Base-by-base conservation (phyloP, 2,113 vertebrate genomes). In the Nannobrachium achirus region DNA sequence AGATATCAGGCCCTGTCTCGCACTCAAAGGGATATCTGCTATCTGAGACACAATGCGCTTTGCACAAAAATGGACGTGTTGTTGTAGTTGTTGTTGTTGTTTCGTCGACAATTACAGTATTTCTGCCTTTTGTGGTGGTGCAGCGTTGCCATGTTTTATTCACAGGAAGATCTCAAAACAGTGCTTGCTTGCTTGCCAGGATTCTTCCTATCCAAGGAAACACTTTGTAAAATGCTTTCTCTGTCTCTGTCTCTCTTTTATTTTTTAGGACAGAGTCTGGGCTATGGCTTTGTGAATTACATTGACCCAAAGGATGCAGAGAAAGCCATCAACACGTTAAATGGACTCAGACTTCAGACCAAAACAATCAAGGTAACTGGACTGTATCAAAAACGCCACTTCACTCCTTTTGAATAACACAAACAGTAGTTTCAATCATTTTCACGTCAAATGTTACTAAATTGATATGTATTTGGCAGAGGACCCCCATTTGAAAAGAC, bases 261-360 rank as follows among this genome's bases (percentile, higher is more conserved):
- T 19, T 45, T 83, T 86, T 71, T 93, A 99, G 98, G 98, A 82
- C 98, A 99, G 93, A 99, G 98, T 93, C 95, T 99, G 93, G 98
- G 97, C 75, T 99, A 99, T 85, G 98, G 97, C 90, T 99, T 99
- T 86, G 97, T 99, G 92, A 99, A 99, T 93, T 99, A 99, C 92
- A 98, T 99, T 86, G 98, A 99, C 90, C 97, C 98, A 95, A 99
- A 99, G 95, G 98, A 99, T 91, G 98, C 98, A 93, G 98, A 99
- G 95, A 99, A 99, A 97, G 98, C 98, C 95, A 99, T 99, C 95
- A 99, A 98, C 94, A 99, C 98, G 83, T 96, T 99, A 97, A 99
- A 99, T 92, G 98, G 98, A 95, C 97, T 99, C 92, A 96, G 97
- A 97, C 97, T 99, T 94, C 98, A 99, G 94, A 99, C 98, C 93